A percentile compares a stretch with the other conserved stretches of the same genome.
These are phyloP conservation scores for Pollenia griseotomentosa DNA, from an alignment of 2,888 invertebrate species.

Conservation along the genomic window DNA sequence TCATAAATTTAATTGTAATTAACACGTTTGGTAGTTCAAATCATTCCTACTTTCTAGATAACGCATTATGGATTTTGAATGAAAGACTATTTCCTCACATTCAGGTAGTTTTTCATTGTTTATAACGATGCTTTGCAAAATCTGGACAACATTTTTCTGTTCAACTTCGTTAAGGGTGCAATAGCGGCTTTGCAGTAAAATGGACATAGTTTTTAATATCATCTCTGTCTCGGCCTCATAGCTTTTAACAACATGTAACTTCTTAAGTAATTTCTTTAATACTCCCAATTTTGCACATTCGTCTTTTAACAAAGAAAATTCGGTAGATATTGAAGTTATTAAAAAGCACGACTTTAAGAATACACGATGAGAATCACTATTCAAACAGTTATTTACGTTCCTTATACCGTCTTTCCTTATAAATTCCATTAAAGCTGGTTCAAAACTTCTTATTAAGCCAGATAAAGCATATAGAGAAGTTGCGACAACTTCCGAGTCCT, in stretches of 20 bases:
- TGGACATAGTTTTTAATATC: slow-evolving; percentile 75
- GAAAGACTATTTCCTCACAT: slow-evolving; percentile 74
- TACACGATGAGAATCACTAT: slow-evolving; percentile 85
- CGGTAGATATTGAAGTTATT: slow-evolving; percentile 86
- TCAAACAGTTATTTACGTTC: slow-evolving; percentile 87
- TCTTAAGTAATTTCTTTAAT: slow-evolving; percentile 70
- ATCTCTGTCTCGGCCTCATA: slow-evolving; percentile 76
- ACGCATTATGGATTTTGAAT: slow-evolving; percentile 30
- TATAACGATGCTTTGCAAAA: slow-evolving; percentile 23
- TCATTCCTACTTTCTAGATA: slow-evolving; percentile 61
- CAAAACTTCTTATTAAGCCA: slow-evolving; percentile 88
- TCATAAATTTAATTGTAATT: not conserved
- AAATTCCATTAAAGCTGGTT: slow-evolving; percentile 87
- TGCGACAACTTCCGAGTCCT: slow-evolving; percentile 85
- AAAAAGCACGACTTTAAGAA: slow-evolving; percentile 91
- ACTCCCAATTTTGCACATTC: slow-evolving; percentile 75
- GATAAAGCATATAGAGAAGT: slow-evolving; percentile 92
- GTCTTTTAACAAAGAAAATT: slow-evolving; percentile 85
- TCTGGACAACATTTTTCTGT: slow-evolving; percentile 11
- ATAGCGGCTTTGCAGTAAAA: slow-evolving; percentile 71
- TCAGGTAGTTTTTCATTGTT: slow-evolving; percentile 63
- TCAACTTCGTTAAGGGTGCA: slow-evolving; percentile 22
- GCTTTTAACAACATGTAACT: slow-evolving; percentile 68
- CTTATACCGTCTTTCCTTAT: slow-evolving; percentile 88
- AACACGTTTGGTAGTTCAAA: not conserved